Base-by-base conservation (phyloP, 37 sponge, comb jelly and placozoan species). In the Oopsacas minuta region DNA sequence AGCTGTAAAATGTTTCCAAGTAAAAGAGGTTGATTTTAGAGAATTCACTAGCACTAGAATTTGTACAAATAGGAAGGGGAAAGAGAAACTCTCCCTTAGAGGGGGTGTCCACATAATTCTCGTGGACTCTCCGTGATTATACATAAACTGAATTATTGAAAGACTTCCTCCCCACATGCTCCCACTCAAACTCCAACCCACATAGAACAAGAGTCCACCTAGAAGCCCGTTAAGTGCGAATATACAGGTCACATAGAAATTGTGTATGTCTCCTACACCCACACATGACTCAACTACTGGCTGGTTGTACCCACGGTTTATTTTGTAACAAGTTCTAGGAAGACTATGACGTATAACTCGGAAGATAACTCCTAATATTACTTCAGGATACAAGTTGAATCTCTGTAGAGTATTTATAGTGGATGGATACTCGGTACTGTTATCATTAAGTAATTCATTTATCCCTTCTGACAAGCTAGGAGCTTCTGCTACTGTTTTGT, bases 31-130 rank as follows among this genome's bases (percentile, higher is more conserved):
- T 5, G 22, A 88, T 91, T 88, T 88, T 36, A 96, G 46, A 38
- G 83, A 88, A 82, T 82, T 23, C 7, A 87, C 85, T 35, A 97
- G 38, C 0, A 38, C 28, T 1, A 92, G 83, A 37, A 90, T 81
- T 49, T 97, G 94, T 23, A 97, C 84, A 39, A 85, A 46, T 20
- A 97, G 86, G 85, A 97, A 90, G 0, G 97, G 97, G 35, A 89
- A 81, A 23, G 94, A 92, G 85, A 97, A 97, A 75, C 97, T 97
- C 84, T 97, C 97, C 53, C 97, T 85, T n/a, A 97, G 83, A 0
- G 97, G 97, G 37, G 97, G 94, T 7, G 95, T 97, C 94, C 97
- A 94, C 90, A 92, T 92, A 10, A 97, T 95, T 35, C 97, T 81
- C 22, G 94, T 91, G 8, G 92, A 88, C 90, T 93, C 91, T 0